A percentile compares a stretch with the other conserved stretches of the same genome.
Evolutionary conservation across 1,140 invertebrate species (phyloP).

Genomic region (Pogonomyrmex californicus): DNA sequence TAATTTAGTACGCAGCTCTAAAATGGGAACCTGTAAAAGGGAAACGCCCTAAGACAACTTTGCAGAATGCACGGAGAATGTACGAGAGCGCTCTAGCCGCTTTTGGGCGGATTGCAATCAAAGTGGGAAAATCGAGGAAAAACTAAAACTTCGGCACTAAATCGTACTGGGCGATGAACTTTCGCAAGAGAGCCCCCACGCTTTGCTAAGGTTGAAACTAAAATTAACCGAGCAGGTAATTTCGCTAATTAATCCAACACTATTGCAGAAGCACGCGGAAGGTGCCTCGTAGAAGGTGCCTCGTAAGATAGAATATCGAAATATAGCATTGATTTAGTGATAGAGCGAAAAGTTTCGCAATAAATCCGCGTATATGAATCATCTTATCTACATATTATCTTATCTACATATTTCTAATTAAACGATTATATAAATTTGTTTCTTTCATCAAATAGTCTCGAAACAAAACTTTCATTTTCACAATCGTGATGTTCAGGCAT

Average conservation of each 20-base stretch:
- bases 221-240: constrained; percentile 7
- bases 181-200: neutral
- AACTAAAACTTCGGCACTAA: constrained; percentile 27
- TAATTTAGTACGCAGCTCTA: constrained; percentile 46
- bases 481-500: neutral
- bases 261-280: constrained; percentile 1
- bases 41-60: constrained; percentile 36
- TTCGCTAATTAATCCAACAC: constrained; percentile 24
- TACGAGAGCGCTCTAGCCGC: constrained; percentile 3
- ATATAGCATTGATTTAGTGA: constrained; percentile 7
- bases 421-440: neutral
- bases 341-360: neutral
- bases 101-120: constrained; percentile 27
- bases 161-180: constrained; percentile 5
- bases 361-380: neutral
- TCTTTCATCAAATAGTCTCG: neutral
- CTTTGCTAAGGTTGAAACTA: constrained; percentile 17
- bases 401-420: too few relatives aligned
- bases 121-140: constrained; percentile 28
- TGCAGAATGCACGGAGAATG: too few relatives aligned
- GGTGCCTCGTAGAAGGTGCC: neutral
- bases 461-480: neutral
- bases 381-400: too few relatives aligned
- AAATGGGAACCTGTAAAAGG: constrained; percentile 15
- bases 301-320: neutral